Evolutionary conservation across 2,113 vertebrate species (phyloP), one percentile per base, ranked within the genome.

Genomic region (Myotis yumanensis): DNA sequence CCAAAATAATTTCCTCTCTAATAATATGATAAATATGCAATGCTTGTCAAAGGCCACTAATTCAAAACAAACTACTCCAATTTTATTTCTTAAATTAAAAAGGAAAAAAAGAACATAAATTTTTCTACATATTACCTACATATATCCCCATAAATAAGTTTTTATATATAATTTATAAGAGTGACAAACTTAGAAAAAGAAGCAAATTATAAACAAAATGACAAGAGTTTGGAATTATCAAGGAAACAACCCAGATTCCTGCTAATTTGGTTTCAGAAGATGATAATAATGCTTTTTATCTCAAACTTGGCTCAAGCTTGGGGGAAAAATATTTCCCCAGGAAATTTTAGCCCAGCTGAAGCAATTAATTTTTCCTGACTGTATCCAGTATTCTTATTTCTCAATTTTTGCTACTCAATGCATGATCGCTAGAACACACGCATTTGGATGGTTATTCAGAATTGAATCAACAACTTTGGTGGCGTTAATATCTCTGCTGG

Each of bases 291-390:
- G 54, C 62, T 86, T 91, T 96, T 91, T 52, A 87, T 89, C 89
- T 80, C 64, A 89, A 66, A 95, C 75, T 96, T 96, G 94, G 91
- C 90, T 96, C 79, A 91, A 77, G 16, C n/a, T 51, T 93, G 40
- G 40, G 85, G 51, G 77, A 97, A 95, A 96, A 51, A 89, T 89
- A 81, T 93, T 95, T 95, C 85, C 68, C 83, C 89, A 95, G 92
- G 92, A 97, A 95, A 92, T 96, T 93, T 89, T 69, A 94, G 80
- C 18, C 37, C 46, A 80, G 79, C 23, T 93, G 51, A 92, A 92
- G 62, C 69, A 64, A 86, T 43, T 89, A 89, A 93, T 68, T 90
- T 88, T 94, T 86, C 52, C 25, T 80, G 59, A 90, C 30, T 71
- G 0, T 51, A 18, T 75, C 23, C 57, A 73, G 69, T 15, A n/a